Base-by-base conservation (phyloP, 2,113 vertebrate species). In the Spheniscus mendiculus region DNA sequence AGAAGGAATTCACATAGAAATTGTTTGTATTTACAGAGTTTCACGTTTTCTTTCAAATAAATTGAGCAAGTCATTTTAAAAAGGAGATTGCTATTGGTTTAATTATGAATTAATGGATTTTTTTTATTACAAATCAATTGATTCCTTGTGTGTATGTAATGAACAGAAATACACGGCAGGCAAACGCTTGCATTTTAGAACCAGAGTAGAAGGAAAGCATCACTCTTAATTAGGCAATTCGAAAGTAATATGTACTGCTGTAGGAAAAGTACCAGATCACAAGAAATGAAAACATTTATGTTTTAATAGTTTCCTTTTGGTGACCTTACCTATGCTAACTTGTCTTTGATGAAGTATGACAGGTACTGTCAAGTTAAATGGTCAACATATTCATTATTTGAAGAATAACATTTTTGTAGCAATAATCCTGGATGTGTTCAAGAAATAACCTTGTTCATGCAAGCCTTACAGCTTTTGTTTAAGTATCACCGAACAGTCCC, bases 301-400 rank as follows among this genome's bases (percentile, higher is more conserved):
- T 90, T 97, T 94, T 96, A 94, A 94, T 95, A 66, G 87, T 95
- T 98, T 98, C 69, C 58, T 97, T 97, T 96, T 77, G 40, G 55
- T 94, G 88, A 97, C 84, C 76, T 91, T 94, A 98, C 85, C 47
- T 91, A 76, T 56, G 22, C 19, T 93, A 95, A 93, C 71, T 96
- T 95, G 18, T 74, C 40, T 95, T 94, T 97, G 71, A 97, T 95
- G 94, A 97, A 91, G 65, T 85, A 58, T 65, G 45, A 95, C 76
- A 94, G 21, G 32, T n/a, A 84, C 25, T 81, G 56, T 96, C 88
- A 93, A 87, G 36, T 82, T 95, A 96, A 97, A 93, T 86, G 79
- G 69, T 96, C 92, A 96, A 96, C 8, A 59, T 70, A 66, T 20
- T 95, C 22, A 73, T 95, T 92, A 97, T 87, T 95, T 95, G 91